phyloP scores from a whole-genome alignment of 2,888 invertebrate genomes.

The Coenonympha arcania region DNA sequence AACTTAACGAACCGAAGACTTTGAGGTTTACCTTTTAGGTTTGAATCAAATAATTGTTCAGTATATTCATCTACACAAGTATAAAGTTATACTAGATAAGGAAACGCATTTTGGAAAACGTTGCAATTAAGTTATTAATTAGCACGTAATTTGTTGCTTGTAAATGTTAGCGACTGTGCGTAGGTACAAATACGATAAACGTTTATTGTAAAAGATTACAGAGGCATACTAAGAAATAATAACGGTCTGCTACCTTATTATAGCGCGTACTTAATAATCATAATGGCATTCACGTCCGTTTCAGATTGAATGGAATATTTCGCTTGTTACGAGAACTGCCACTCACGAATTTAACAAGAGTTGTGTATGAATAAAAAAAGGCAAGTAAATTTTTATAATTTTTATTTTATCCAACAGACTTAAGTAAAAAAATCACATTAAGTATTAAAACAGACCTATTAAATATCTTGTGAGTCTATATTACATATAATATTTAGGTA shows the following conservation, averaged over 20 bases:
- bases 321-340: no score
- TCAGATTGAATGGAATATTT: not conserved
- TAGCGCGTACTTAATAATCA: not conserved
- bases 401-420: constrained; percentile 72
- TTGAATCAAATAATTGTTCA: no score
- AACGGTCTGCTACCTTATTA: not conserved
- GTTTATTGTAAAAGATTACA: no score
- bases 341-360: not conserved
- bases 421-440: constrained; percentile 73
- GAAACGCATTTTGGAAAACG: no score
- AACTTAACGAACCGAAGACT: no score
- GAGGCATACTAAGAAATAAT: not conserved
- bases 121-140: no score
- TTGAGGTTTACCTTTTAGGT: no score
- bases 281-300: not conserved
- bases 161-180: no score
- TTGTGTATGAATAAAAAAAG: constrained; percentile 11
- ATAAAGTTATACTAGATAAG: no score
- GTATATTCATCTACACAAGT: no score
- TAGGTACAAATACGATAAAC: no score
- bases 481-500: constrained; percentile 71
- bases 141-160: no score
- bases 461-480: constrained; percentile 75
- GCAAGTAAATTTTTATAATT: constrained; percentile 45
- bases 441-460: constrained; percentile 72